Conservation (phyloP, 2,888 invertebrate species). For the Chrysolina oricalcia region DNA sequence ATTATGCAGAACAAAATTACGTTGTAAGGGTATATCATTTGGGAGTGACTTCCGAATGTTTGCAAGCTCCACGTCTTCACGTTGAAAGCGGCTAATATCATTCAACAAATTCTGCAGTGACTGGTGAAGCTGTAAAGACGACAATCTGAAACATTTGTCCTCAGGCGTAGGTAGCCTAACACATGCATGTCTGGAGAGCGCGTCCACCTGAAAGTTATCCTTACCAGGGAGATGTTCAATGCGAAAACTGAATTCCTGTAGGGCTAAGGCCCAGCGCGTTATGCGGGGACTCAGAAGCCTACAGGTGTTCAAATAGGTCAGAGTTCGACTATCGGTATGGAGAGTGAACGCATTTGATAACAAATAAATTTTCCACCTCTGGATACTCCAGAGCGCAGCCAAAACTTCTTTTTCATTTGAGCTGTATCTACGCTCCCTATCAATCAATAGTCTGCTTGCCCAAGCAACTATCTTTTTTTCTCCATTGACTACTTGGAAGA, state of each 20-base stretch:
- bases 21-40: not conserved
- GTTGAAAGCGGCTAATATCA: not conserved
- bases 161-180: slow-evolving; percentile 29
- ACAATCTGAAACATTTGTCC: too few species aligned
- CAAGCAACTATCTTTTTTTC: too few species aligned
- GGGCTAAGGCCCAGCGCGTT: not conserved
- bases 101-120: not conserved
- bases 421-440: not conserved
- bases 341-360: not conserved
- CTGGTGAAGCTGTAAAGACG: too few species aligned
- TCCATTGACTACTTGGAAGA: not conserved
- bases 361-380: not conserved
- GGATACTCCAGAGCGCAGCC: not conserved
- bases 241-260: slow-evolving; percentile 36
- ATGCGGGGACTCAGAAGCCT: not conserved
- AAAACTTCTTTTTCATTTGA: not conserved
- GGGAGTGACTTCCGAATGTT: not conserved
- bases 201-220: slow-evolving; percentile 59
- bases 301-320: not conserved
- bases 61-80: not conserved
- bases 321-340: not conserved
- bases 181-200: slow-evolving; percentile 31
- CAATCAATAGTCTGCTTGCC: not conserved
- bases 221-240: slow-evolving; percentile 54
- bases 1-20: not conserved